phyloP scores from a whole-genome alignment of 2,113 vertebrate genomes.

The Trochalopteron elliotii region DNA sequence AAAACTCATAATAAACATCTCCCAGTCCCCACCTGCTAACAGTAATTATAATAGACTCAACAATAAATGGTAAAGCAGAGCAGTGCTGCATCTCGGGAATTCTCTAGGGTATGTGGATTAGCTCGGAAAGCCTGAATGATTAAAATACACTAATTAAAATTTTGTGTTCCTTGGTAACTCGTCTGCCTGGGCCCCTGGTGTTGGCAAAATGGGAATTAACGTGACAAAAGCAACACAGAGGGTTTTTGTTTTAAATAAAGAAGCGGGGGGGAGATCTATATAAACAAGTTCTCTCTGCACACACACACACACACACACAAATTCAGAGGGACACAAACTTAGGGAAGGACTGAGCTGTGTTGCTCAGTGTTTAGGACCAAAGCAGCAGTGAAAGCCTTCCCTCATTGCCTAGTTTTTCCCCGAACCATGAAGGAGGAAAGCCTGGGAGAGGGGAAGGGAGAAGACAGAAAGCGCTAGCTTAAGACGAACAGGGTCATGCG shows the following conservation, averaged over 20 bases:
- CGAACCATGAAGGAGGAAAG: background rate
- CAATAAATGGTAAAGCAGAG: conserved; percentile 99
- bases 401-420: background rate
- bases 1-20: conserved; percentile 99
- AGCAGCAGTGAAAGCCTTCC: conserved; percentile 12
- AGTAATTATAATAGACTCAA: conserved; percentile 99
- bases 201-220: conserved; percentile 99
- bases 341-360: background rate
- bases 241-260: conserved; percentile 94
- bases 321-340: conserved; percentile 74
- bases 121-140: conserved; percentile 99
- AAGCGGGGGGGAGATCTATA: conserved; percentile 86
- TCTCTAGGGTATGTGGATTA: conserved; percentile 99
- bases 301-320: background rate
- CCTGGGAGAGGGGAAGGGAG: background rate
- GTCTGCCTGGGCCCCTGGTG: conserved; percentile 98
- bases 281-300: conserved; percentile 88
- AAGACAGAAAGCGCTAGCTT: background rate
- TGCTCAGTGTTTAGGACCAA: conserved; percentile 43
- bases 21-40: conserved; percentile 99
- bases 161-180: conserved; percentile 99
- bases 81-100: conserved; percentile 99
- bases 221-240: conserved; percentile 98
- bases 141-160: conserved; percentile 99
- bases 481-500: conserved; percentile 12